Evolutionary conservation across 2,113 vertebrate genomes (phyloP).

Genomic region (Symphodus melops): DNA sequence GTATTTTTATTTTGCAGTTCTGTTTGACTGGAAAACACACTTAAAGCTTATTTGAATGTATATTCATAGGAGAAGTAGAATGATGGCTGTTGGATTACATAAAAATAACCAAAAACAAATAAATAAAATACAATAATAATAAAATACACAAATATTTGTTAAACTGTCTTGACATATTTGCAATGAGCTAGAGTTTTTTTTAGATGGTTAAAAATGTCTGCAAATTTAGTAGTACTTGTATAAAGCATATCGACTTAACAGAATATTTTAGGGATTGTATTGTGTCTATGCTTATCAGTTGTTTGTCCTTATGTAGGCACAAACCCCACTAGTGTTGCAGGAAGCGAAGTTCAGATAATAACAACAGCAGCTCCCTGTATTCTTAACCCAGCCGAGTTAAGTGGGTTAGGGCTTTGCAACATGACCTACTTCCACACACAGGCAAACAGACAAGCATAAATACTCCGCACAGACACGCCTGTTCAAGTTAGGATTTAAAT

Average conservation of each 20-base stretch:
- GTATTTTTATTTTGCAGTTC: not conserved
- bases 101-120: too few relatives aligned
- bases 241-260: not conserved
- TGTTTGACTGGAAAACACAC: not conserved
- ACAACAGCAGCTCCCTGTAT: conserved; percentile 63
- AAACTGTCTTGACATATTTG: not conserved
- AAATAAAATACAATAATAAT: too few relatives aligned
- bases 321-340: conserved; percentile 2
- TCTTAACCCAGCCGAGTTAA: conserved; percentile 67
- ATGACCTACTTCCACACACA: conserved; percentile 69
- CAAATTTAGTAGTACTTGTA: not conserved
- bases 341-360: conserved; percentile 47
- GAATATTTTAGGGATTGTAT: not conserved
- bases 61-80: too few relatives aligned
- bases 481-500: conserved; percentile 51
- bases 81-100: too few relatives aligned
- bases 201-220: not conserved
- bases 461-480: conserved; percentile 51
- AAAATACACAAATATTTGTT: not conserved
- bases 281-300: not conserved
- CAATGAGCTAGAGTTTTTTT: not conserved
- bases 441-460: conserved; percentile 52
- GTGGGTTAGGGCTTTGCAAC: conserved; percentile 72
- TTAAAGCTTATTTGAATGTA: not conserved
- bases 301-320: not conserved